Percentiles rank a stretch among this genome's conserved stretches.
These are phyloP conservation scores for Protomyctophum bolini DNA, from an alignment of 2,113 vertebrate genomes.

Conservation along the genomic window DNA sequence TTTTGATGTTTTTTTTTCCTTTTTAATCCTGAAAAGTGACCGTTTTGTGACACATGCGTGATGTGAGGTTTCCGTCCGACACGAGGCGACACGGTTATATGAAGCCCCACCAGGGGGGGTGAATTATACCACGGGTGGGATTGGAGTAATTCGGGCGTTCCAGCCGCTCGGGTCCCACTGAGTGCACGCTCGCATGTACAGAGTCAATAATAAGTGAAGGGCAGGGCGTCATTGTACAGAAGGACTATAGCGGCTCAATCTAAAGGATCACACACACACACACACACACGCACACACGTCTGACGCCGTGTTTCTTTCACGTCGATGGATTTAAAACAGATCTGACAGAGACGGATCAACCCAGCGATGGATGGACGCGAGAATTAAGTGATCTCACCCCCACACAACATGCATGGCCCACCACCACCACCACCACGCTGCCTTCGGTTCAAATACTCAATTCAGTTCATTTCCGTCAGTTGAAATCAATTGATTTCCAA, in stretches of 20 bases:
- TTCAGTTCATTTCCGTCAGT: slow-evolving; percentile 49
- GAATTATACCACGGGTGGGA: slow-evolving; percentile 54
- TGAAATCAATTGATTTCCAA: slow-evolving; percentile 60
- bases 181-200: not conserved
- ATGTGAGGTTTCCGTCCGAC: no score
- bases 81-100: not conserved
- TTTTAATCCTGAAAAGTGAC: no score
- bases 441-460: slow-evolving; percentile 21
- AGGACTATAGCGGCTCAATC: not conserved
- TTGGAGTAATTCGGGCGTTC: slow-evolving; percentile 39
- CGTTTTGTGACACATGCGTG: no score
- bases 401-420: not conserved
- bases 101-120: slow-evolving; percentile 40
- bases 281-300: slow-evolving; percentile 38
- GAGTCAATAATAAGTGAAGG: slow-evolving; percentile 56
- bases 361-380: not conserved
- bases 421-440: slow-evolving; percentile 25
- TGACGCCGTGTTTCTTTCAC: slow-evolving; percentile 9
- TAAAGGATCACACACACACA: slow-evolving; percentile 27
- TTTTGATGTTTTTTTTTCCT: no score
- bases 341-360: slow-evolving; percentile 14
- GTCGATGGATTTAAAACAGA: slow-evolving; percentile 1
- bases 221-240: slow-evolving; percentile 27
- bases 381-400: not conserved
- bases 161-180: slow-evolving; percentile 20